Percentiles rank a stretch among this genome's conserved stretches.
Conservation (phyloP, 2,113 vertebrate genomes). For the Sinosuthora webbiana region DNA sequence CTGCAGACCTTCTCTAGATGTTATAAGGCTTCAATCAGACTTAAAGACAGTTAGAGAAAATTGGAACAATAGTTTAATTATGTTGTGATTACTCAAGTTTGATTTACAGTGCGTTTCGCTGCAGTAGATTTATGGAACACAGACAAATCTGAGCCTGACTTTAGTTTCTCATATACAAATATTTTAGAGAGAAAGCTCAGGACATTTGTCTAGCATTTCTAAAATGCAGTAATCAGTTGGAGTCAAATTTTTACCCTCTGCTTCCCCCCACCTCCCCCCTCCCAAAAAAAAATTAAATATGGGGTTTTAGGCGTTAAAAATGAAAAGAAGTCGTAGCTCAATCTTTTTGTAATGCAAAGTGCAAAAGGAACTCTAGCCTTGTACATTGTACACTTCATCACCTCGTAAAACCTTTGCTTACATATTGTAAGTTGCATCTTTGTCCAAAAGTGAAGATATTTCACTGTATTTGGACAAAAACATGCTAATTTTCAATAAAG, state of each 20-base stretch:
- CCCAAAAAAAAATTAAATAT: neutral
- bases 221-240: neutral
- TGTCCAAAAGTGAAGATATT: neutral
- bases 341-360: neutral
- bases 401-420: fast-evolving
- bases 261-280: fast-evolving
- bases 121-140: neutral
- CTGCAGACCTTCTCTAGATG: neutral
- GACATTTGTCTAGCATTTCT: neutral
- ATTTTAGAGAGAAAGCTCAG: neutral
- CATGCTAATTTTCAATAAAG: neutral
- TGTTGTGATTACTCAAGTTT: neutral
- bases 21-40: neutral
- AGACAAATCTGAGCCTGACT: neutral
- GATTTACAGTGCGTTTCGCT: neutral
- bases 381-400: neutral
- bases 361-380: neutral
- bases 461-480: neutral
- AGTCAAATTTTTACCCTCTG: neutral
- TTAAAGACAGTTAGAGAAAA: neutral
- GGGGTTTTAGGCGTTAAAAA: neutral
- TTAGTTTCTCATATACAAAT: neutral
- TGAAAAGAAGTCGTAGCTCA: fast-evolving
- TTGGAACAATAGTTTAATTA: neutral
- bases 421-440: neutral